A percentile compares a stretch with the other conserved stretches of the same genome.
These are phyloP conservation scores for Tenthredo amoena DNA, from an alignment of 2,888 invertebrate genomes.

Conservation along the genomic window DNA sequence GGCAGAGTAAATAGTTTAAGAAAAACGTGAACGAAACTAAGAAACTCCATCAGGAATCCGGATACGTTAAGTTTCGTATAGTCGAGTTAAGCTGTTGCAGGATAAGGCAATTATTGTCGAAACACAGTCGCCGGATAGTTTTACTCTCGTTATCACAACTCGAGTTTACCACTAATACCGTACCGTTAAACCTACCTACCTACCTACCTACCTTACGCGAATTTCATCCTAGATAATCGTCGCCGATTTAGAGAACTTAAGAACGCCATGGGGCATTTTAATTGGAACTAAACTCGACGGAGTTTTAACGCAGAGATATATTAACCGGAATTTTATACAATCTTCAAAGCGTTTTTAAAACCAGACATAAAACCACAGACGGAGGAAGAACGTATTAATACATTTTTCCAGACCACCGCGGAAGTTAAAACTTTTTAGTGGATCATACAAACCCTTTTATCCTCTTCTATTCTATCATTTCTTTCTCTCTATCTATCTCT, in stretches of 20 bases:
- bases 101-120: background rate
- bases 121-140: background rate
- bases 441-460: background rate
- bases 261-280: background rate
- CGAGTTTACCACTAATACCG: background rate
- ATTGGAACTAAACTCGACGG: background rate
- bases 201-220: background rate
- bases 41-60: background rate
- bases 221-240: slow-evolving; percentile 24
- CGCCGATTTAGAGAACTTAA: background rate
- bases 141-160: background rate
- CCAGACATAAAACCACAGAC: background rate
- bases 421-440: background rate
- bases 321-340: background rate
- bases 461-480: background rate
- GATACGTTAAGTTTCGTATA: background rate
- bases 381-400: background rate
- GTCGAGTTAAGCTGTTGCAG: background rate
- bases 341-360: background rate
- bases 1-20: background rate
- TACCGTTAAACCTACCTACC: background rate
- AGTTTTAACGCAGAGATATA: background rate
- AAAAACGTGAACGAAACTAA: background rate
- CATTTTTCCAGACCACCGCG: background rate
- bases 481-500: background rate